Conservation (phyloP, 2,888 invertebrate species). For the Seira sanloemensis region DNA sequence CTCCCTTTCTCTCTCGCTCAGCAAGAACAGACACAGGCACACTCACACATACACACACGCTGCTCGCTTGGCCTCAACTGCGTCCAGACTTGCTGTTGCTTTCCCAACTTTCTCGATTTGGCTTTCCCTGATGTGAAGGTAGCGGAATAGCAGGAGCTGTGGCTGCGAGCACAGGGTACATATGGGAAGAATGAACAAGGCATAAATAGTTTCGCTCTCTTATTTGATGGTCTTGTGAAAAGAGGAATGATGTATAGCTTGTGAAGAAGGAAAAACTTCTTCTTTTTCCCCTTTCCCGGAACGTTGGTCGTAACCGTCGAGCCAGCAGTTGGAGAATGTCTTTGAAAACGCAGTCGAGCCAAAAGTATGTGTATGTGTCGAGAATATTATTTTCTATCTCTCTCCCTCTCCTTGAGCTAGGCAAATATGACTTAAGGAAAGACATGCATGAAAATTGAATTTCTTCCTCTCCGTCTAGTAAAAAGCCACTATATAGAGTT, state of each 20-base stretch:
- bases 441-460: conserved; percentile 49
- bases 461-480: conserved; percentile 18
- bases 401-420: conserved; percentile 4
- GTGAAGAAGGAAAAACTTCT: background rate
- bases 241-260: conserved; percentile 6
- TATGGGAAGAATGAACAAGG: conserved; percentile 20
- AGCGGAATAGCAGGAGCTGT: conserved; percentile 1
- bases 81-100: conserved; percentile 29
- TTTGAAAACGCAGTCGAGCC: conserved; percentile 17
- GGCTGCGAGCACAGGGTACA: conserved; percentile 9
- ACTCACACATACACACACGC: conserved; percentile 25
- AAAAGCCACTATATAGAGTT: background rate
- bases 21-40: conserved; percentile 13
- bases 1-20: too few species aligned
- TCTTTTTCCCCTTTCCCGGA: background rate
- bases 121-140: conserved; percentile 17
- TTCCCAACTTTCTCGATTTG: conserved; percentile 24
- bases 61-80: conserved; percentile 36
- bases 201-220: conserved; percentile 16
- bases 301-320: background rate
- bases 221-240: conserved; percentile 20
- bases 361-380: conserved; percentile 2
- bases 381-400: conserved; percentile 5
- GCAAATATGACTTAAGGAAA: conserved; percentile 13
- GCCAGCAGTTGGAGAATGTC: background rate